Evolutionary conservation across 2,888 invertebrate genomes (phyloP).

Genomic region (Rutpela maculata): DNA sequence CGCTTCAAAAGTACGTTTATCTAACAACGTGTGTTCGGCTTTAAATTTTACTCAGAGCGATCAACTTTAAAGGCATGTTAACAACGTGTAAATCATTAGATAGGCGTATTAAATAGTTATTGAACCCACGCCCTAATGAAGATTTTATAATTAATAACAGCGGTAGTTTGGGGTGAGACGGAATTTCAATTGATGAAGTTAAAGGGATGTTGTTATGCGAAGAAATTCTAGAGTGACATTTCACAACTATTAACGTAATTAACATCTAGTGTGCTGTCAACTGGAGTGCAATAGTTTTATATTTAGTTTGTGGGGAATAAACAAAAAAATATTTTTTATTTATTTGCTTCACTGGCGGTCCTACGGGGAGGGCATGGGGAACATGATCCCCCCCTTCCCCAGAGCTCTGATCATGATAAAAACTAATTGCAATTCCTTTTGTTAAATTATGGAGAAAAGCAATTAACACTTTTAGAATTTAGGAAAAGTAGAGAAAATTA

Average conservation of each 20-base stretch:
- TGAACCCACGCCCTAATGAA: slow-evolving; percentile 9
- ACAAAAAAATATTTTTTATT: background rate
- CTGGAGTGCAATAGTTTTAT: background rate
- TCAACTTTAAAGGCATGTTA: slow-evolving; percentile 12
- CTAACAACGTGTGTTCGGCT: background rate
- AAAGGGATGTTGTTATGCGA: background rate
- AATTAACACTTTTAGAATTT: no score
- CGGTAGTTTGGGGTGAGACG: background rate
- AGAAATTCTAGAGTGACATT: background rate
- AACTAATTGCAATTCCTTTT: no score
- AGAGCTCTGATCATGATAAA: no score
- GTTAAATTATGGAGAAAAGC: no score
- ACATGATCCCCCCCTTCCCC: no score
- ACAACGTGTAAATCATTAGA: slow-evolving; percentile 5
- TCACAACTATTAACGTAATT: slow-evolving; percentile 1
- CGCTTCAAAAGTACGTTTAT: background rate
- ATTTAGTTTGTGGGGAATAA: background rate
- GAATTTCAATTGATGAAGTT: background rate
- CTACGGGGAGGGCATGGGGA: no score
- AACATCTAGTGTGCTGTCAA: background rate
- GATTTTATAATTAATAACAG: slow-evolving; percentile 7
- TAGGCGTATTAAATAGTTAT: slow-evolving; percentile 8
- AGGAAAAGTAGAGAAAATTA: no score
- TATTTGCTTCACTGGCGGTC: no score
- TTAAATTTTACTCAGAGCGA: background rate